Percentiles rank a stretch among this genome's conserved stretches.
Evolutionary conservation across 2,888 invertebrate species (phyloP).

Genomic region (Atethmia centrago): DNA sequence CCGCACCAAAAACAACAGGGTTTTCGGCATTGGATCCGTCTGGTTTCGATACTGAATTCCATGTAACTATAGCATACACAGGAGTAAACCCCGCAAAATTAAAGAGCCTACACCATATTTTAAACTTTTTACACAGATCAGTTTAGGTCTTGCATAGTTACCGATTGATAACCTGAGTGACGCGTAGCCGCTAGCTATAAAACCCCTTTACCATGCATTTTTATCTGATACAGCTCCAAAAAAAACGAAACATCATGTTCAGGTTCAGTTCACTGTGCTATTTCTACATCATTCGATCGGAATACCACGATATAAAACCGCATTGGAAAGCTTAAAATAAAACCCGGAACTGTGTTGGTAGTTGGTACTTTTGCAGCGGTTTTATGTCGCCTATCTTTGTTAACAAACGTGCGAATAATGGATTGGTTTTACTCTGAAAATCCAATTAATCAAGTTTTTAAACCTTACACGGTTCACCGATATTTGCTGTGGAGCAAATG

Average conservation of each 20-base stretch:
- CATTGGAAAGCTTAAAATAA: conserved; percentile 60
- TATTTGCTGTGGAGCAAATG: neutral
- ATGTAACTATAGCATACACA: neutral
- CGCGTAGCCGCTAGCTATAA: conserved; percentile 1
- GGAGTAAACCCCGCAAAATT: neutral
- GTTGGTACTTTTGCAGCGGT: conserved; percentile 33
- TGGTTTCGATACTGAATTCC: neutral
- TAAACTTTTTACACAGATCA: neutral
- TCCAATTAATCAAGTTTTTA: conserved; percentile 36
- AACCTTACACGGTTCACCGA: conserved; percentile 6
- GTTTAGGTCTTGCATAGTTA: neutral
- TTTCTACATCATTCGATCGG: conserved; percentile 55
- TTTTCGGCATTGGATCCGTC: neutral
- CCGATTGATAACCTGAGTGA: conserved; percentile 18
- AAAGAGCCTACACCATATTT: neutral
- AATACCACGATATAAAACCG: conserved; percentile 51
- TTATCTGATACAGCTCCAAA: conserved; percentile 24
- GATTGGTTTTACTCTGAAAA: conserved; percentile 44
- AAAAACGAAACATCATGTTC: conserved; percentile 30
- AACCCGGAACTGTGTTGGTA: conserved; percentile 33
- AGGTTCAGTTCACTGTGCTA: conserved; percentile 60
- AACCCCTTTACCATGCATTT: conserved; percentile 33
- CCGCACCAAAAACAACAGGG: neutral
- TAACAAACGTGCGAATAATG: conserved; percentile 28
- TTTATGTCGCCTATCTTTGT: conserved; percentile 33